Base-by-base conservation (phyloP, 2,113 vertebrate genomes). In the Sapayoa aenigma region DNA sequence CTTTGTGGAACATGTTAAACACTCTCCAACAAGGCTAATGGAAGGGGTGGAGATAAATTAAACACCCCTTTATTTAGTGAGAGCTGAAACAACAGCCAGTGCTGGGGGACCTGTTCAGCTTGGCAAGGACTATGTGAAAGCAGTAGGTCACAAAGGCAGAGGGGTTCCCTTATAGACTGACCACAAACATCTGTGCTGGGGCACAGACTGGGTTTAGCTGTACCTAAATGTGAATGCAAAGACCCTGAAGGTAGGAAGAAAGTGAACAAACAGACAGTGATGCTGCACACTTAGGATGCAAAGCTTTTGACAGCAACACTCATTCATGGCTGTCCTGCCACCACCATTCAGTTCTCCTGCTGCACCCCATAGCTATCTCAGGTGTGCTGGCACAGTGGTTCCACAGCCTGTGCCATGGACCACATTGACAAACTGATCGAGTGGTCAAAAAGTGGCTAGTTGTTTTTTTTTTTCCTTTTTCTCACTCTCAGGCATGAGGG, bases 231-330 rank as follows among this genome's bases (percentile, higher is more conserved):
- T 37, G 33, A 63, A 50, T 27, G 20, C 62, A 49, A 95, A 83
- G 87, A 62, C n/a, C 56, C 72, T 59, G 42, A 85, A 60, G 63
- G 47, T 46, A 85, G 66, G 58, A 91, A 90, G 56, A 82, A 13
- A 46, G 6, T 4, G 2, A 68, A 55, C 21, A 50, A 24, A 77
- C 5, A 59, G 25, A 63, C 14, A 69, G 46, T 0, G 6, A 53
- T 35, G 65, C n/a, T 63, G 33, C 21, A n/a, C 5, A 21, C 39
- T 39, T 20, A 14, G 17, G 53, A 75, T 24, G 11, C 58, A 81
- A 82, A 73, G 24, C 6, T 59, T 91, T 33, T 22, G 59, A 33
- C 69, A 84, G 30, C 28, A 49, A 39, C 3, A 4, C 7, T 27
- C 6, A 4, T 25, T 83, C 11, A 2, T 25, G 24, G 52, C 58